phyloP scores from a whole-genome alignment of 2,888 invertebrate species.

The Zele albiditarsus region DNA sequence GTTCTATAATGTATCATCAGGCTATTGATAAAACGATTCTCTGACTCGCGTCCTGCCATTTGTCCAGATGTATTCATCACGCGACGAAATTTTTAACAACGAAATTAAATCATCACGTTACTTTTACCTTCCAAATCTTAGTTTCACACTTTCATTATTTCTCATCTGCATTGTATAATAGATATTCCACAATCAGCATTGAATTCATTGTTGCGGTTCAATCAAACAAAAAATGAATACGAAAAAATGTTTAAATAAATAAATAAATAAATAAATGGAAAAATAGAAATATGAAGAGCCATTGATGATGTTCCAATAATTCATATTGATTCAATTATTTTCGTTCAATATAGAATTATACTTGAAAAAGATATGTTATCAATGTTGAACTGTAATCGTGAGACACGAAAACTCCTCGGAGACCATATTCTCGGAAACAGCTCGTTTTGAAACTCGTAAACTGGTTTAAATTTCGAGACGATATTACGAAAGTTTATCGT shows the following conservation, averaged over 20 bases:
- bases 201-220: background rate
- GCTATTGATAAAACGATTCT: slow-evolving; percentile 68
- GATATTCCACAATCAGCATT: too few relatives aligned
- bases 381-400: slow-evolving; percentile 12
- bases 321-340: too few relatives aligned
- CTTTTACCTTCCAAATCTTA: background rate
- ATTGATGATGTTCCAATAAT: too few relatives aligned
- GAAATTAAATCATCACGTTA: background rate
- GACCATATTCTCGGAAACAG: slow-evolving; percentile 5
- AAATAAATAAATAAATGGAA: too few relatives aligned
- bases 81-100: background rate
- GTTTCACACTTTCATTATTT: too few relatives aligned
- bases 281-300: too few relatives aligned
- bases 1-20: too few relatives aligned
- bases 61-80: slow-evolving; percentile 32
- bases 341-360: too few relatives aligned
- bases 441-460: slow-evolving; percentile 21
- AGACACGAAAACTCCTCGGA: background rate
- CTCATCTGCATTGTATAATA: too few relatives aligned
- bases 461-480: slow-evolving; percentile 25
- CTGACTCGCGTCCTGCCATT: slow-evolving; percentile 56
- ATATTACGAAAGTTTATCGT: slow-evolving; percentile 48
- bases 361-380: background rate
- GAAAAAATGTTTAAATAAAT: background rate
- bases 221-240: background rate